A percentile compares a stretch with the other conserved stretches of the same genome.
These are phyloP conservation scores for Plodia interpunctella DNA, from an alignment of 1,140 invertebrate genomes.

Conservation along the genomic window DNA sequence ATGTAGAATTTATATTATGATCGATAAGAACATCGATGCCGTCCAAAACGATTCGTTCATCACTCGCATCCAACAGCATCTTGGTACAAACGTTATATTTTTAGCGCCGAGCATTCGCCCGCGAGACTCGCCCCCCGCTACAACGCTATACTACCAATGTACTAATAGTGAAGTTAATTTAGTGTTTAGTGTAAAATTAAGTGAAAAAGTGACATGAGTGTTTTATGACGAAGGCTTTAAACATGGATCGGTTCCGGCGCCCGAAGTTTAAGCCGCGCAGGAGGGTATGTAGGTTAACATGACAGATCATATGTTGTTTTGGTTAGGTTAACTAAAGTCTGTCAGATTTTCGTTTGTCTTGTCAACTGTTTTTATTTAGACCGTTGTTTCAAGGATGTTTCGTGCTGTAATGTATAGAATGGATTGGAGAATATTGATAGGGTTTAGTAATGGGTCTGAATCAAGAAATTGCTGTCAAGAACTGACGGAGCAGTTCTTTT, in stretches of 20 bases:
- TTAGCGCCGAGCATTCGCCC: conserved; percentile 47
- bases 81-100: conserved; percentile 40
- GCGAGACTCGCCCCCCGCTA: conserved; percentile 32
- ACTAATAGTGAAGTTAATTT: conserved; percentile 21
- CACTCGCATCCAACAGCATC: not conserved
- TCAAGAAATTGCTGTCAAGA: too few species aligned
- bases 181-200: conserved; percentile 26
- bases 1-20: too few species aligned
- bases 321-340: not conserved
- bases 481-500: too few species aligned
- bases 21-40: not conserved
- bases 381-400: too few species aligned
- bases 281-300: conserved; percentile 26
- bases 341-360: not conserved
- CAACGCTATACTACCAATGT: conserved; percentile 26
- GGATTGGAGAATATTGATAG: too few species aligned
- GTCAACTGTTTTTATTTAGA: too few species aligned
- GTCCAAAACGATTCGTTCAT: not conserved
- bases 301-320: not conserved
- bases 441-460: too few species aligned
- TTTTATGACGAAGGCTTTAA: conserved; percentile 59
- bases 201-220: conserved; percentile 51
- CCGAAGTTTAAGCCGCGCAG: conserved; percentile 37
- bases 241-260: conserved; percentile 51
- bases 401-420: too few species aligned